Evolutionary conservation across 2,888 invertebrate genomes (phyloP), one percentile per base, ranked within the genome.

Genomic region (Acleris holmiana): DNA sequence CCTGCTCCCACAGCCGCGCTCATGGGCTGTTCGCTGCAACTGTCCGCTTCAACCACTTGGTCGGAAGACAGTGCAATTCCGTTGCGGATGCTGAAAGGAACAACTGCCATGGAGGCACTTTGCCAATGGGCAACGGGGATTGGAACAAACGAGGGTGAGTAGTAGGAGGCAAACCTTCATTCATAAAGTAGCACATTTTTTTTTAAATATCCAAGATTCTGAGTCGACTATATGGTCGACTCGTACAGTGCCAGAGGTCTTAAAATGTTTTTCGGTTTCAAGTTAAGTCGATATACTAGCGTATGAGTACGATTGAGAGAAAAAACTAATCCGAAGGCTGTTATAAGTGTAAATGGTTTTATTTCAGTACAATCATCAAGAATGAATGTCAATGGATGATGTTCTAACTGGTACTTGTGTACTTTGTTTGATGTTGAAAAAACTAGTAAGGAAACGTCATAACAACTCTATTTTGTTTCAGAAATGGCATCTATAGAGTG

Each of bases 1-100:
- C 71, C 17, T 76, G 76, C 61, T 75, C 75, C 8, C 76, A 76
- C 61, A 29, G 69, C 10, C 67, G 73, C 7, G 65, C 71, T 17
- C 55, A 46, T 6, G 44, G 69, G 8, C 69, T 72, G 18, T 68
- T 74, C 56, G 74, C 74, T 15, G 49, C 73, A 13, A 70, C 69
- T n/a, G 66, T 74, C 5, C 69, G 61, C 29, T 23, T 50, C 29
- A 63, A 71, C 55, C 69, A 70, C 29, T 68, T 74, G 44, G 64
- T 67, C 29, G 73, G 69, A 5, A 60, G 67, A 15, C 63, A 23
- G 15, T 75, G 76, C 60, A 4, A 21, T 7, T 56, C 59, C 35
- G 4, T 67, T 18, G 58, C 56, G 18, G 69, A 72, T 44, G 71
- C 72, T 13, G 17, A 53, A 40, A 35, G 58, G n/a, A 48, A 44